Conservation (phyloP, 2,888 invertebrate species). For the Chromoteleia sp. region DNA sequence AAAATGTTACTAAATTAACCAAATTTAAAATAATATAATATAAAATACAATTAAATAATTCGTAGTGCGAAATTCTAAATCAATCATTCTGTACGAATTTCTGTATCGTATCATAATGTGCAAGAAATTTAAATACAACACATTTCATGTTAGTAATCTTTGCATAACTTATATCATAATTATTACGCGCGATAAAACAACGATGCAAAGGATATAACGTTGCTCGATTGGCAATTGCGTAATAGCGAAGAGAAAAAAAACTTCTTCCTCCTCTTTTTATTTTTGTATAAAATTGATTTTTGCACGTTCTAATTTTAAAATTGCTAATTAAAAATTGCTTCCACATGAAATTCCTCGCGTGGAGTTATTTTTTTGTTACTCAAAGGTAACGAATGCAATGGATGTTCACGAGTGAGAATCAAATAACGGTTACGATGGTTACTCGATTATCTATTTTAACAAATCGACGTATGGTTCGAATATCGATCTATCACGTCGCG, state of each 20-base stretch:
- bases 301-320: background rate
- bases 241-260: background rate
- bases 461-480: conserved; percentile 36
- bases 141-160: background rate
- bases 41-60: too few species aligned
- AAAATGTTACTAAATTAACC: too few species aligned
- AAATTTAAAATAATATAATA: too few species aligned
- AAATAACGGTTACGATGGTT: conserved; percentile 28
- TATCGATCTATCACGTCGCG: conserved; percentile 31
- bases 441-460: conserved; percentile 32
- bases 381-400: background rate
- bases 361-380: conserved; percentile 13
- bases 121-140: background rate
- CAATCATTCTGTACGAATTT: too few species aligned
- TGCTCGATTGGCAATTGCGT: background rate
- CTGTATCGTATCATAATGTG: too few species aligned
- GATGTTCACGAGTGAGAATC: conserved; percentile 12
- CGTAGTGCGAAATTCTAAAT: too few species aligned
- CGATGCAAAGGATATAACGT: conserved; percentile 12
- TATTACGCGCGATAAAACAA: background rate
- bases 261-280: too few species aligned
- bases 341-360: background rate
- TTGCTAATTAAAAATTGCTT: background rate
- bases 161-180: conserved; percentile 6
- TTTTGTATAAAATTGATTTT: too few species aligned